These are phyloP conservation scores for Hypomesus transpacificus DNA, from an alignment of 2,113 vertebrate species.

Conservation along the genomic window DNA sequence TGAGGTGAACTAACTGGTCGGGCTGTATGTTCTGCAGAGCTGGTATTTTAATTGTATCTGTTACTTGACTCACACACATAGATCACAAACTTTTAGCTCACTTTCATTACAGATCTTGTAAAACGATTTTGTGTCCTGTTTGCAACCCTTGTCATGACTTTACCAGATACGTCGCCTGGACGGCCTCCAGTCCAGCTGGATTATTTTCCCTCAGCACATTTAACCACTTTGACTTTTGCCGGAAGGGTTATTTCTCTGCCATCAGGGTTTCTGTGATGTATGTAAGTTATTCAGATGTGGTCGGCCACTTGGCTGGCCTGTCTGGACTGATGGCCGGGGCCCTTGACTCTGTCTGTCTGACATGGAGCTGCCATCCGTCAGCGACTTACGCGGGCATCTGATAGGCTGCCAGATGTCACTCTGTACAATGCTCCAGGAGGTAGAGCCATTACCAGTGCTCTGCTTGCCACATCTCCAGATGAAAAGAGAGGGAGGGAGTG, in stretches of 20 bases:
- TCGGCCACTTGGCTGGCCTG: slow-evolving; percentile 32
- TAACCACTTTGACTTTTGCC: slow-evolving; percentile 53
- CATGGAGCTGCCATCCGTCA: slow-evolving; percentile 60
- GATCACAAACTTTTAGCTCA: no score
- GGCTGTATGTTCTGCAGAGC: not conserved
- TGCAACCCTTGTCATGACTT: no score
- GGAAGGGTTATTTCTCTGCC: slow-evolving; percentile 45
- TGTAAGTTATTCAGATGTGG: slow-evolving; percentile 58
- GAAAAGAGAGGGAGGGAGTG: slow-evolving; percentile 25
- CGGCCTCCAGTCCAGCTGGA: no score
- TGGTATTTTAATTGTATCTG: not conserved
- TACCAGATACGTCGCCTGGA: no score
- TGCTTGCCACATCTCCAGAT: slow-evolving; percentile 38
- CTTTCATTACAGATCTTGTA: no score
- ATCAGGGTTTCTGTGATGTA: slow-evolving; percentile 60
- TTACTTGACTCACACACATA: no score
- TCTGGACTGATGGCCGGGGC: slow-evolving; percentile 38
- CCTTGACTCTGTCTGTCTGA: slow-evolving; percentile 40
- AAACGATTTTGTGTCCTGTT: no score
- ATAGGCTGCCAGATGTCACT: slow-evolving; percentile 61
- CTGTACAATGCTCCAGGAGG: slow-evolving; percentile 50
- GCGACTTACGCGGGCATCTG: slow-evolving; percentile 50
- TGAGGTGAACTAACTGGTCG: no score
- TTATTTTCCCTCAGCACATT: slow-evolving; percentile 28
- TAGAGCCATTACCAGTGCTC: slow-evolving; percentile 30